A percentile compares a stretch with the other conserved stretches of the same genome.
Conservation (phyloP, 2,888 invertebrate genomes). For the Panopea generosa region DNA sequence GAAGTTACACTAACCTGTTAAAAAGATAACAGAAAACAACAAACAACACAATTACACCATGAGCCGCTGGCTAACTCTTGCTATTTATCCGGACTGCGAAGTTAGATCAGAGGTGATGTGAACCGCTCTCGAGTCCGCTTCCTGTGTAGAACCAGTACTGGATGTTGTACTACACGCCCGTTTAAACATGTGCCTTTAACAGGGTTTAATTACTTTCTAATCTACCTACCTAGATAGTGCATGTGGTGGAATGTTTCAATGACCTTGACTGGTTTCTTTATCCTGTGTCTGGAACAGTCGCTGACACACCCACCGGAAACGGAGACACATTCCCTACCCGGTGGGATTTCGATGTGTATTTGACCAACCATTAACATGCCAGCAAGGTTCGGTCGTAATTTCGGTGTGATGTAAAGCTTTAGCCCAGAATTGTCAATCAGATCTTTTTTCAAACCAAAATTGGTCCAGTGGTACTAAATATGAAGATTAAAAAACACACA, state of each 20-base stretch:
- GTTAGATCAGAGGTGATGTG: no score
- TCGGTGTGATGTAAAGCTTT: conserved; percentile 11
- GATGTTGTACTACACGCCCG: no score
- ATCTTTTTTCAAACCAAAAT: conserved; percentile 4
- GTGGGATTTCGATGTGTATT: conserved; percentile 7
- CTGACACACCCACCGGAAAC: conserved; percentile 26
- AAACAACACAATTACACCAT: no score
- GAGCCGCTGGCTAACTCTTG: no score
- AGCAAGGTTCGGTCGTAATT: conserved; percentile 5
- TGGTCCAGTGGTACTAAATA: conserved; percentile 27
- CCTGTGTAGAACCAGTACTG: no score
- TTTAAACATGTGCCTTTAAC: no score
- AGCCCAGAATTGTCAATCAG: conserved; percentile 23
- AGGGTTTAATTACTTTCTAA: no score
- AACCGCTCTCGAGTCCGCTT: no score
- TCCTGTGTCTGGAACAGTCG: conserved; percentile 17
- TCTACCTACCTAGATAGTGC: conserved; percentile 25
- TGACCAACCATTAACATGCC: conserved; percentile 28
- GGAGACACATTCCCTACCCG: not conserved
- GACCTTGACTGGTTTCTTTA: conserved; percentile 12
- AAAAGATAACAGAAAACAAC: no score
- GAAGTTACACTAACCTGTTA: no score
- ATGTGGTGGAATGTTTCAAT: conserved; percentile 31
- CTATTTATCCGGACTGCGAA: no score
- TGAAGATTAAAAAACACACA: no score